Evolutionary conservation across 1,140 invertebrate genomes (phyloP).

Genomic region (Gryon sp.): DNA sequence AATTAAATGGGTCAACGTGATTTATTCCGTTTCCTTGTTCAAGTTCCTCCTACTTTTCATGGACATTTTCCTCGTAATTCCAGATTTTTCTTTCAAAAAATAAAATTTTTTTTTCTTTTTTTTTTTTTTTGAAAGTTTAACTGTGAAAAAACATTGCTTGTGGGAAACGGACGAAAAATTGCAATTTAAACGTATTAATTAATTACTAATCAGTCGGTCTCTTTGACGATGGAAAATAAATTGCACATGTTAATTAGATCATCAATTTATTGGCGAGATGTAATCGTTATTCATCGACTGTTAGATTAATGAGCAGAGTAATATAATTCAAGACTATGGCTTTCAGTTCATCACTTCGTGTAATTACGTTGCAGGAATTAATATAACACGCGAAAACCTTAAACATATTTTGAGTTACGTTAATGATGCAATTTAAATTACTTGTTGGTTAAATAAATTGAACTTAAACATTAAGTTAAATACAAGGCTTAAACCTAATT

Average conservation of each 20-base stretch:
- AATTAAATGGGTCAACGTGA: slow-evolving; percentile 34
- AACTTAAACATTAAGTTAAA: no score
- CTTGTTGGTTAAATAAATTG: slow-evolving; percentile 3
- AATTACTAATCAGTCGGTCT: slow-evolving; percentile 22
- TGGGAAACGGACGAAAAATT: no score
- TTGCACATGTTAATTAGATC: slow-evolving; percentile 47
- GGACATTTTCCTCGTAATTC: no score
- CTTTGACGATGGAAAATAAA: slow-evolving; percentile 41
- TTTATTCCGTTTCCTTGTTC: slow-evolving; percentile 17
- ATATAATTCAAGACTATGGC: slow-evolving; percentile 30
- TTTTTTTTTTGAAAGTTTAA: no score
- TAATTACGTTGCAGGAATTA: slow-evolving; percentile 44
- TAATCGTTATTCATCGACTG: slow-evolving; percentile 40
- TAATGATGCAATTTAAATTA: slow-evolving; percentile 39
- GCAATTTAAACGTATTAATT: no score
- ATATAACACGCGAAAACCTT: slow-evolving; percentile 28
- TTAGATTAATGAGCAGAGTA: slow-evolving; percentile 40
- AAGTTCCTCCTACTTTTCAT: background rate
- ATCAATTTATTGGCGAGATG: slow-evolving; percentile 42
- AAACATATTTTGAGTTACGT: background rate
- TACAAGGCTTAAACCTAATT: no score
- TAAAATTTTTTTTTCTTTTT: no score
- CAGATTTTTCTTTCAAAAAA: no score
- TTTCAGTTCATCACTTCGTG: slow-evolving; percentile 34
- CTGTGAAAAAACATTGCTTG: no score